phyloP scores from a whole-genome alignment of 2,797 vertebrate species.

The Hypotaenidia philippensis region DNA sequence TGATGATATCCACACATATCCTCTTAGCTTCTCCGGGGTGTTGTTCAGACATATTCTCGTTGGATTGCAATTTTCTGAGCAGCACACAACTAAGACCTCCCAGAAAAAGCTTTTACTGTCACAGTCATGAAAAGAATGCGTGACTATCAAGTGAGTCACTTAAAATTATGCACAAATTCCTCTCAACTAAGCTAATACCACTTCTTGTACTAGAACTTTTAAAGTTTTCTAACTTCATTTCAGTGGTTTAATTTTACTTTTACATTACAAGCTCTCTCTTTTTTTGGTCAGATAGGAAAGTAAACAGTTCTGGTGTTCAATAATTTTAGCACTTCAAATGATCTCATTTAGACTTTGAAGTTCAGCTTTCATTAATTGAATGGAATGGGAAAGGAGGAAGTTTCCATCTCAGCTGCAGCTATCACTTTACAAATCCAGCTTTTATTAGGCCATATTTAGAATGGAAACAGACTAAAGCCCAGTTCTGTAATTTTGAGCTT shows the following conservation, averaged over 20 bases:
- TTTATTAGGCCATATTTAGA: conserved; percentile 5
- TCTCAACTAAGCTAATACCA: not conserved
- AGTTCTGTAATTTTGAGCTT: not conserved
- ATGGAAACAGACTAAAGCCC: not conserved
- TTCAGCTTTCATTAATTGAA: conserved; percentile 62
- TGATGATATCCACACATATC: not conserved
- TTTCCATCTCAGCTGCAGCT: conserved; percentile 6
- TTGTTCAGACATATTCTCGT: not conserved
- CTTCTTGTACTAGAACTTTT: not conserved
- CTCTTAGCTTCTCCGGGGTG: not conserved
- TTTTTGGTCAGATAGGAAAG: not conserved
- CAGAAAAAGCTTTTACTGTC: not conserved
- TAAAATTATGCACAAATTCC: not conserved
- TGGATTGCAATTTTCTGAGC: not conserved
- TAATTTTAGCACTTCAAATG: conserved; percentile 74
- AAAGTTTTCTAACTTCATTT: not conserved
- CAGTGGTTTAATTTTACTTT: conserved; percentile 12
- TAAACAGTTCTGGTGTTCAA: conserved; percentile 50
- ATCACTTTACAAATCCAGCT: not conserved
- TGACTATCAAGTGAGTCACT: not conserved
- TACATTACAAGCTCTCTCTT: not conserved
- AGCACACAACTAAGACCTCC: not conserved
- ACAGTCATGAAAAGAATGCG: not conserved
- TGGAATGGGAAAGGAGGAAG: conserved; percentile 6
- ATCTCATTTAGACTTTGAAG: conserved; percentile 64